A percentile compares a stretch with the other conserved stretches of the same genome.
These are phyloP conservation scores for Penelope pileata DNA, from an alignment of 2,113 vertebrate genomes.

Conservation along the genomic window DNA sequence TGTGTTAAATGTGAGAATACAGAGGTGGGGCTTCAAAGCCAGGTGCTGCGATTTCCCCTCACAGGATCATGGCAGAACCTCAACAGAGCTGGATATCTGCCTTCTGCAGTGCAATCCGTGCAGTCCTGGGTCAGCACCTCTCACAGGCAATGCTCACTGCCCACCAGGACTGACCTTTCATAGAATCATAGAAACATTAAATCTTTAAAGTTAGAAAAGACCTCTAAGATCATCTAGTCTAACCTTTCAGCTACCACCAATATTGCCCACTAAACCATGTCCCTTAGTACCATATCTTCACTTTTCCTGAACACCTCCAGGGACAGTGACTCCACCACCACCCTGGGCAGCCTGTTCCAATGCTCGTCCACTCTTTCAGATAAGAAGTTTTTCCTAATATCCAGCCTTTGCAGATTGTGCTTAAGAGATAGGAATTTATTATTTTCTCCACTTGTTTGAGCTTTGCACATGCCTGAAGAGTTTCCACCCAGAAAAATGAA, in stretches of 20 bases:
- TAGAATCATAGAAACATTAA: too few relatives aligned
- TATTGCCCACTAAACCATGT: too few relatives aligned
- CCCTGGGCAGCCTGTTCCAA: too few relatives aligned
- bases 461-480: background rate
- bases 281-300: too few relatives aligned
- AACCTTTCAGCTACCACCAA: too few relatives aligned
- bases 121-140: background rate
- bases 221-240: too few relatives aligned
- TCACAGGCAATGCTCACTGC: background rate
- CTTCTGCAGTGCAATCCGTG: fast-evolving
- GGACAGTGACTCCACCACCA: too few relatives aligned
- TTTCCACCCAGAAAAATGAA: background rate
- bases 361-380: too few relatives aligned
- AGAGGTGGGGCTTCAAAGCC: background rate
- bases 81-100: background rate
- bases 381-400: too few relatives aligned
- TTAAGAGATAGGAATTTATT: background rate
- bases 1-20: background rate
- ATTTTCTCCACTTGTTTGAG: background rate
- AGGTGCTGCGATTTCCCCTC: background rate
- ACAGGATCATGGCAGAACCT: background rate
- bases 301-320: too few relatives aligned
- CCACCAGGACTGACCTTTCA: background rate
- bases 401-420: too few relatives aligned
- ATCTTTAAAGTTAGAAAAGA: too few relatives aligned